Evolutionary conservation across 2,113 vertebrate genomes (phyloP), one percentile per base, ranked within the genome.

Genomic region (Bambusicola thoracicus): DNA sequence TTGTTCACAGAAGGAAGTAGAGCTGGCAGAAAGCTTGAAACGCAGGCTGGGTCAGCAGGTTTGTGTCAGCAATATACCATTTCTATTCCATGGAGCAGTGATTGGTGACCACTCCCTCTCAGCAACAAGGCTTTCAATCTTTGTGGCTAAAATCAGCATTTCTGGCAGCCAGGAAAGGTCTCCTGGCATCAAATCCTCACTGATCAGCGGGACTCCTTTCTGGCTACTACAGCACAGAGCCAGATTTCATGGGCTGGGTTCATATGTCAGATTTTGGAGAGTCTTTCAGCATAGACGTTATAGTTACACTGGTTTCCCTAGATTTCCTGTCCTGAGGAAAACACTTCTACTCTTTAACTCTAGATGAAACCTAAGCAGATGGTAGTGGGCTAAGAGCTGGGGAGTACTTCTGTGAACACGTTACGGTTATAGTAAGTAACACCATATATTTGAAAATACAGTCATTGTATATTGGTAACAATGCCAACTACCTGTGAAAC

Each of bases 101-200:
- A 74, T 38, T 8, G 20, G 38, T 75, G 87, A 87, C 46, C 92
- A 44, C 29, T 44, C 58, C 78, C 73, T 87, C 81, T 77, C 72
- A 89, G 76, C 25, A 81, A 18, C 0, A 41, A 51, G 25, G 13
- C 22, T 75, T 87, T 78, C 44, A 92, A 68, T 30, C 30, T 48
- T 63, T 55, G 55, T 8, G 80, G 43, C 44, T 43, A 56, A 91
- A 92, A 82, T 61, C 63, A 83, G 34, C 29, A 79, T 76, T 80
- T 90, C 22, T 89, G 81, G 63, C 79, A 93, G 79, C 43, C 69
- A 77, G 17, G 76, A 88, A 89, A 83, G 32, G 76, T 81, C 81
- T 88, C 13, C 68, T 91, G 75, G 68, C 40, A 67, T 72, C 19
- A 8, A 75, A 0, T 40, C 56, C 51, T 81, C 82, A 61, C 40